Evolutionary conservation across 1,140 invertebrate genomes (phyloP).

Genomic region (Notospermus geniculatus): DNA sequence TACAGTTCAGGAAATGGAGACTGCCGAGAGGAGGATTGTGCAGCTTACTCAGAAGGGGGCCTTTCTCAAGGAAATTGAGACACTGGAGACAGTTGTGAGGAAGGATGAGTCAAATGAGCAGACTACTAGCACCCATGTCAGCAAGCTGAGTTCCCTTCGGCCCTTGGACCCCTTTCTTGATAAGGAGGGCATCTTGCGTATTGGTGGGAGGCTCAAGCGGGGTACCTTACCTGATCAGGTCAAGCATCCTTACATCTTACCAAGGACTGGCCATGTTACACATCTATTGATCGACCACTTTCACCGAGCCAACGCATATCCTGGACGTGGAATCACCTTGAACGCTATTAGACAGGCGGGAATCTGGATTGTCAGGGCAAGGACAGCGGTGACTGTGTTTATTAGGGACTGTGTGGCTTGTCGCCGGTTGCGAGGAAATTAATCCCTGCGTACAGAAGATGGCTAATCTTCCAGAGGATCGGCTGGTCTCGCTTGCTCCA

Average conservation of each 20-base stretch:
- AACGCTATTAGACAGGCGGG: constrained; percentile 19
- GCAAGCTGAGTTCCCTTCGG: too few relatives aligned
- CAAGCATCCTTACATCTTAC: too few relatives aligned
- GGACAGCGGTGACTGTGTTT: neutral
- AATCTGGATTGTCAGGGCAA: constrained; percentile 15
- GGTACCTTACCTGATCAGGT: too few relatives aligned
- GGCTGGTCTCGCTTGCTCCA: constrained; percentile 8
- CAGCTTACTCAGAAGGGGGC: neutral
- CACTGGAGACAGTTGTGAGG: neutral
- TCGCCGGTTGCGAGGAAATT: neutral
- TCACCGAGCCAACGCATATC: constrained; percentile 10
- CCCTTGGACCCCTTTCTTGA: too few relatives aligned
- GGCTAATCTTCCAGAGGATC: constrained; percentile 17
- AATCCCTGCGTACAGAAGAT: constrained; percentile 12
- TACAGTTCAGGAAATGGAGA: neutral
- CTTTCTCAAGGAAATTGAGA: constrained; percentile 9
- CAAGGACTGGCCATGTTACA: too few relatives aligned
- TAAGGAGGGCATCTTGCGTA: too few relatives aligned
- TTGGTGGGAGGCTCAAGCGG: too few relatives aligned
- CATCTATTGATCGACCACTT: constrained; percentile 13
- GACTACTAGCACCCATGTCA: constrained; percentile 8
- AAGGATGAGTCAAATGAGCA: constrained; percentile 15
- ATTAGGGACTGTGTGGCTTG: constrained; percentile 20
- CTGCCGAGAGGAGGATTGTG: constrained; percentile 5
- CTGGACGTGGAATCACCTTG: constrained; percentile 17